Base-by-base conservation (phyloP, 1,140 invertebrate genomes). In the Drosophila busckii region DNA sequence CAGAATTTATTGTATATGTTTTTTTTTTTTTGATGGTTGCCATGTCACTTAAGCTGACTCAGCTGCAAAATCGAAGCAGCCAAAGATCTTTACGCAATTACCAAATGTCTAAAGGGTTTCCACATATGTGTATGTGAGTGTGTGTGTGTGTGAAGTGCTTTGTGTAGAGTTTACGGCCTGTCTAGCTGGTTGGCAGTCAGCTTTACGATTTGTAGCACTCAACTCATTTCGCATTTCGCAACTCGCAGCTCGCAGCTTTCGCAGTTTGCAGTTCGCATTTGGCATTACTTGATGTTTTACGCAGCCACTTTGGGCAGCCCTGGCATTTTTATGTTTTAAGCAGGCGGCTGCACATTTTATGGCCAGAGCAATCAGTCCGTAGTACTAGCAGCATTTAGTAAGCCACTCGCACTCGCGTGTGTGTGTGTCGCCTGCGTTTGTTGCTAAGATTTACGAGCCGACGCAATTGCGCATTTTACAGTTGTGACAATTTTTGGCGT, bases 201-300 rank as follows among this genome's bases (percentile, higher is more conserved):
- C 48, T 82, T 78, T 78, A 78, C 73, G 75, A 78, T 78, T 78
- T 82, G 75, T 73, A 82, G 73, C 73, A 78, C 75, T 78, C 75
- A 82, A 78, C 73, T 78, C 73, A 78, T 78, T 78, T 78, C 75
- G 54, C 71, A 76, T 76, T 75, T 75, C 58, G 59, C 68, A 69
- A 10, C 67, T 73, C 62, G 45, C 70, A 71, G 62, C 68, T 73
- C 50, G 56, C 62, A 76, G 52, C 52, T 44, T 73, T 73, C 62
- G 45, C 70, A 71, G 62, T 73, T 73, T 46, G 56, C 62, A 76
- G 52, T 59, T 44, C 48, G 37, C 41, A 48, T 55, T 73, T 75
- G 59, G 37, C 73, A 78, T 78, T 82, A 82, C 73, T 73, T 56
- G 63, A 78, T 78, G 75, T 73, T 73, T 82, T 80, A 80, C 75